Evolutionary conservation across 2,113 vertebrate species (phyloP).

Genomic region (Pseudorasbora parva): DNA sequence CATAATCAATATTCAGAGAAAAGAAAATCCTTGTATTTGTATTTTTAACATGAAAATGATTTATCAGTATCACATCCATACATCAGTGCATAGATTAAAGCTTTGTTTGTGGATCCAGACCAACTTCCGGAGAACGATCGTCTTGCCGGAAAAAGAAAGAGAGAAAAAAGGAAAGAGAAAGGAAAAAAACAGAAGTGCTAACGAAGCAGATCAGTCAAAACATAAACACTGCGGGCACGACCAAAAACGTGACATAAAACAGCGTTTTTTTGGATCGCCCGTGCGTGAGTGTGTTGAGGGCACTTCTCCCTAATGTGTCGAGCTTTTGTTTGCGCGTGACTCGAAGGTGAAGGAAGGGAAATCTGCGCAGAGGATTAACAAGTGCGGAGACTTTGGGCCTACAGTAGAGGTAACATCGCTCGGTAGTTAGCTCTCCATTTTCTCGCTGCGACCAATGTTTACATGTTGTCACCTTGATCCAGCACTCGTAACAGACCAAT

Average conservation of each 20-base stretch:
- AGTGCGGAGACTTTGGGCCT: conserved; percentile 70
- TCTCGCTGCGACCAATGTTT: conserved; percentile 10
- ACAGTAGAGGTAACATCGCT: conserved; percentile 65
- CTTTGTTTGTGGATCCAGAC: conserved; percentile 23
- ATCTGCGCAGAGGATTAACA: conserved; percentile 72
- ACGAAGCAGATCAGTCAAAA: conserved; percentile 72
- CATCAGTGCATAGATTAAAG: neutral
- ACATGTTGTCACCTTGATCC: conserved; percentile 23
- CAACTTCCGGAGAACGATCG: conserved; percentile 60
- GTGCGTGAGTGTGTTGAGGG: neutral
- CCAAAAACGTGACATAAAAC: conserved; percentile 23
- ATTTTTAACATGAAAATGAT: neutral
- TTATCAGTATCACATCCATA: neutral
- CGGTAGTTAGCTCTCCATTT: conserved; percentile 7
- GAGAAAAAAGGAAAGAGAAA: conserved; percentile 53
- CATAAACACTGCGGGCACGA: conserved; percentile 74
- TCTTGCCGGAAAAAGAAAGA: conserved; percentile 68
- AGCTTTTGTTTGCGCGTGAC: conserved; percentile 34
- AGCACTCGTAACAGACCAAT: neutral
- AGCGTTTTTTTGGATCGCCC: conserved; percentile 28
- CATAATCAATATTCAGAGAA: neutral
- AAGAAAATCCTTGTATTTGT: neutral
- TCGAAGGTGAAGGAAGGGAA: conserved; percentile 60
- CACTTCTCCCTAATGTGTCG: conserved; percentile 60
- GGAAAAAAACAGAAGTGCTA: conserved; percentile 16